Percentiles rank a stretch among this genome's conserved stretches.
Evolutionary conservation across 2,113 vertebrate species (phyloP).

Genomic region (Thomomys bottae): DNA sequence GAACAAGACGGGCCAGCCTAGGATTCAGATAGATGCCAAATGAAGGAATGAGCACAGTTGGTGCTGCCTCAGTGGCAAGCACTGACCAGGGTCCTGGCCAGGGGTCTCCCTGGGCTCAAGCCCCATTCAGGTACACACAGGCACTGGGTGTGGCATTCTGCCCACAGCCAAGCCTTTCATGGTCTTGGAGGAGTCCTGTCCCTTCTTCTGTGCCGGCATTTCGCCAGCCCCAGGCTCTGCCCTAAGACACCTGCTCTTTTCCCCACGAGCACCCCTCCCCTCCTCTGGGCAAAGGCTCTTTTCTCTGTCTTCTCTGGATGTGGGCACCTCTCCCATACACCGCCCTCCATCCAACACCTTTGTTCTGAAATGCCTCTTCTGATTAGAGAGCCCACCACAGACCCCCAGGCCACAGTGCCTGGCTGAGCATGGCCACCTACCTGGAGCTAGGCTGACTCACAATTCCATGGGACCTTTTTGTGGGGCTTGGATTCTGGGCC

Average conservation of each 20-base stretch:
- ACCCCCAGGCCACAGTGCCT: neutral
- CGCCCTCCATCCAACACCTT: neutral
- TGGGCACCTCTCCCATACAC: neutral
- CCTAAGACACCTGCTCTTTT: neutral
- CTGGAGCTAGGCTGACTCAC: neutral
- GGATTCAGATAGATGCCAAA: neutral
- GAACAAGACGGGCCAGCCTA: neutral
- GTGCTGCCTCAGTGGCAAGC: no score
- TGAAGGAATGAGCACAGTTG: no score
- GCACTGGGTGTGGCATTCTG: neutral
- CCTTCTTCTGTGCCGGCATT: neutral
- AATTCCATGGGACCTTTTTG: no score
- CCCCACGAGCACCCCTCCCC: no score
- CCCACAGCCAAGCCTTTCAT: neutral
- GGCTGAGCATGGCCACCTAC: neutral
- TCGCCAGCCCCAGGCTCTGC: neutral
- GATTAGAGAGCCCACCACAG: neutral
- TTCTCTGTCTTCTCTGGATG: neutral
- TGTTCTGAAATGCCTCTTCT: neutral
- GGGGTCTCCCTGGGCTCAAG: no score
- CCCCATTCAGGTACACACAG: no score
- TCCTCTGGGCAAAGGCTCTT: neutral
- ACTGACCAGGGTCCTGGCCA: neutral
- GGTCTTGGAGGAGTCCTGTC: neutral
- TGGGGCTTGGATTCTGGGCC: no score